Evolutionary conservation across 2,888 invertebrate genomes (phyloP), one percentile per base, ranked within the genome.

Genomic region (Oscheius sp.): DNA sequence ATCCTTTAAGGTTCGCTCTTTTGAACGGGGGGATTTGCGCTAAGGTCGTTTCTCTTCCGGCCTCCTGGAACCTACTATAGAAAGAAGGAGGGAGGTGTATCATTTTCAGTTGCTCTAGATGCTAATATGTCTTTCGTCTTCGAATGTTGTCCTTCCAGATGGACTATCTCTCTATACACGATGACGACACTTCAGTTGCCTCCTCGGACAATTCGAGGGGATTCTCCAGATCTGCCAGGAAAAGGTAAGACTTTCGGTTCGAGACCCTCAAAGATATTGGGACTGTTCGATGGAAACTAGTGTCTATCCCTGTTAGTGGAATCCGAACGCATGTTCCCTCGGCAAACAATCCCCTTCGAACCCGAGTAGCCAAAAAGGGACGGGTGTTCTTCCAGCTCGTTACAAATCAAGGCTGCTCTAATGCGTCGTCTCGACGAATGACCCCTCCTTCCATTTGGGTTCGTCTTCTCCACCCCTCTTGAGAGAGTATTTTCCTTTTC

Each of bases 111-210:
- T 70, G 47, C 50, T 42, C 42, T 50, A 58, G 58, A 70, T 70
- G 70, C 57, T 55, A 70, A 70, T 70, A 42, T 21, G 11, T 10
- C 53, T 5, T 9, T 32, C 1, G 32, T 10, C 37, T 33, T 13
- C 37, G 55, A 21, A 11, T 42, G 32, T 21, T 47, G 37, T 47
- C 9, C 35, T 47, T 58, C 48, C 81, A 82, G 83, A 84, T 84
- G 84, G 84, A 84, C 68, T 84, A 83, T 57, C 75, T 84, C 13
- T 82, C 82, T 37, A 84, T 84, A 71, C 77, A 80, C 37, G 82
- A 82, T 33, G 81, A 83, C 68, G 83, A 83, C 73, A 75, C 77
- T 32, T 79, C 79, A n/a, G 76, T 79, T 37, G 72, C 80, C 11
- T 80, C 80, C 1, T 79, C 80, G 0, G 82, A 80, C 21, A 73